Conservation (phyloP, 2,797 vertebrate species). For the Sebastes trivittatus region DNA sequence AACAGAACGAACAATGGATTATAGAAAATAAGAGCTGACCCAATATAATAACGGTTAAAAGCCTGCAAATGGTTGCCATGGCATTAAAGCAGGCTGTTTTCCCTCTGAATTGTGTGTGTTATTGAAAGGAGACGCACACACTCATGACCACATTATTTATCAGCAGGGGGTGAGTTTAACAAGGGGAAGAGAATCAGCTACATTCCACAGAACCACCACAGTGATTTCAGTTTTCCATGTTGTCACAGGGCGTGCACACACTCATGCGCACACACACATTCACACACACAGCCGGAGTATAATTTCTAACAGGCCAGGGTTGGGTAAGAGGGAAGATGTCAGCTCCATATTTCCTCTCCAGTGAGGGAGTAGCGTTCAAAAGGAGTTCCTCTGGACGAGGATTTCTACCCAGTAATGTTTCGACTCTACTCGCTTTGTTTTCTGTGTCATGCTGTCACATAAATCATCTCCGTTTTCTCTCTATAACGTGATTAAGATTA, state of each 20-base stretch:
- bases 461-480: background rate
- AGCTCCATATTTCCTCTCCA: slow-evolving; percentile 45
- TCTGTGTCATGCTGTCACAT: background rate
- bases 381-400: slow-evolving; percentile 43
- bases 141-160: slow-evolving; percentile 42
- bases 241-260: slow-evolving; percentile 27
- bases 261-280: background rate
- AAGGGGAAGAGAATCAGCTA: slow-evolving; percentile 49
- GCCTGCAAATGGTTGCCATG: slow-evolving; percentile 22
- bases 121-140: background rate
- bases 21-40: background rate
- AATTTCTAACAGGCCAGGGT: slow-evolving; percentile 31
- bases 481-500: background rate
- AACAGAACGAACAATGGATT: background rate
- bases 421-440: background rate
- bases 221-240: slow-evolving; percentile 65
- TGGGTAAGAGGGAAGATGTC: slow-evolving; percentile 43
- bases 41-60: slow-evolving; percentile 2
- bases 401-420: slow-evolving; percentile 8
- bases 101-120: slow-evolving; percentile 7
- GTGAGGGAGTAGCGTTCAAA: slow-evolving; percentile 16
- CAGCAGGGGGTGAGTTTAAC: slow-evolving; percentile 63
- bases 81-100: slow-evolving; percentile 20
- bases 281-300: background rate
- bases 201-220: slow-evolving; percentile 67